These are phyloP conservation scores for Drosophila testacea DNA, from an alignment of 2,888 invertebrate species.

Conservation along the genomic window DNA sequence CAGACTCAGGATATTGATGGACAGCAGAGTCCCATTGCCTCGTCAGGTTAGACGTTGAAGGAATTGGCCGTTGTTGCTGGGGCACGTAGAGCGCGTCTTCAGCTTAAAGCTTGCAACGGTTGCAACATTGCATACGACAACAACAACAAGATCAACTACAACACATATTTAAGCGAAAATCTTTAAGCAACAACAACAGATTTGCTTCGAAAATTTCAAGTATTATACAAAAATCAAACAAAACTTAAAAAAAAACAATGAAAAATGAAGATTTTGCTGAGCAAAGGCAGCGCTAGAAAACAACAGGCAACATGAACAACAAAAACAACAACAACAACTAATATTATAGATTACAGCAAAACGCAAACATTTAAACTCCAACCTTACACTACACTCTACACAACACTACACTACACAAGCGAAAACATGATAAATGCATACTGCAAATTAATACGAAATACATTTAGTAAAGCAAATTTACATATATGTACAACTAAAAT, in stretches of 20 bases:
- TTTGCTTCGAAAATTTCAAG: conserved; percentile 68
- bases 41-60: conserved; percentile 87
- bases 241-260: conserved; percentile 12
- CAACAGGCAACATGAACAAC: conserved; percentile 25
- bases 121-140: conserved; percentile 24
- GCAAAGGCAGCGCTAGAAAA: conserved; percentile 36
- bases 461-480: conserved; percentile 51
- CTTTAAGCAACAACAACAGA: conserved; percentile 41
- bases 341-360: conserved; percentile 17
- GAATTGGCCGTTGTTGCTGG: conserved; percentile 34
- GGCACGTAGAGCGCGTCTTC: conserved; percentile 49
- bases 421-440: conserved; percentile 40
- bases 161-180: conserved; percentile 56
- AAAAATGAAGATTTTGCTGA: conserved; percentile 43
- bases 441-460: conserved; percentile 67
- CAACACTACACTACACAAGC: conserved; percentile 10
- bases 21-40: conserved; percentile 87
- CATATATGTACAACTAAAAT: conserved; percentile 27
- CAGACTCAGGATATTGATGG: conserved; percentile 85
- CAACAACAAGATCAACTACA: conserved; percentile 39
- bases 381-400: conserved; percentile 33
- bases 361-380: conserved; percentile 36
- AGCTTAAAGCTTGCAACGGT: conserved; percentile 21
- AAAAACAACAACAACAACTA: conserved; percentile 31
- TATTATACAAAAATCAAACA: conserved; percentile 48